A percentile compares a stretch with the other conserved stretches of the same genome.
phyloP scores from a whole-genome alignment of 2,888 invertebrate genomes.

The Nephrotoma guestfalica region DNA sequence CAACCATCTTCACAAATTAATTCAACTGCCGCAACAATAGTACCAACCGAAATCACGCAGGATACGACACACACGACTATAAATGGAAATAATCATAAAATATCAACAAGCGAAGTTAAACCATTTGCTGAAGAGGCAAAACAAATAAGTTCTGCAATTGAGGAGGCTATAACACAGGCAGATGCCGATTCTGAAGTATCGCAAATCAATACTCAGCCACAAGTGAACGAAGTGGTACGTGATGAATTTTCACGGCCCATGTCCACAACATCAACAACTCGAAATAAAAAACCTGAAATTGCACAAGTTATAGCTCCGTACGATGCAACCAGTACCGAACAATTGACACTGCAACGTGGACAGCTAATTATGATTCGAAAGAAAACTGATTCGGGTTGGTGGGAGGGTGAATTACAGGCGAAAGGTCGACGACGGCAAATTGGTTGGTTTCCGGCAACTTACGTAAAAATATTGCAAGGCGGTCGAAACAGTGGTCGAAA shows the following conservation, averaged over 20 bases:
- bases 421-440: slow-evolving; percentile 80
- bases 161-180: slow-evolving; percentile 28
- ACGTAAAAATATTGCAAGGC: slow-evolving; percentile 69
- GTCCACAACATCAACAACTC: slow-evolving; percentile 35
- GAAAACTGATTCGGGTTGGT: slow-evolving; percentile 96
- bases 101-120: neutral
- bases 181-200: slow-evolving; percentile 33
- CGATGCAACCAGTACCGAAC: slow-evolving; percentile 81
- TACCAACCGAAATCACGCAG: neutral
- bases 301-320: slow-evolving; percentile 91
- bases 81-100: neutral
- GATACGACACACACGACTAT: neutral
- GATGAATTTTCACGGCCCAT: slow-evolving; percentile 31
- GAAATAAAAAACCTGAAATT: slow-evolving; percentile 73
- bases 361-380: slow-evolving; percentile 93
- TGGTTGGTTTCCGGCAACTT: slow-evolving; percentile 99
- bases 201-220: slow-evolving; percentile 32
- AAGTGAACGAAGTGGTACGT: slow-evolving; percentile 25
- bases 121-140: neutral
- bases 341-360: slow-evolving; percentile 76
- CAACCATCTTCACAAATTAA: neutral
- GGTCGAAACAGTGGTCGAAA: slow-evolving; percentile 56
- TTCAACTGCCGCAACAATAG: neutral
- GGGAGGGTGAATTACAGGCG: slow-evolving; percentile 96
- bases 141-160: slow-evolving; percentile 12